Evolutionary conservation across 1,140 invertebrate genomes (phyloP), one percentile per base, ranked within the genome.

Genomic region (Bombus breviceps): DNA sequence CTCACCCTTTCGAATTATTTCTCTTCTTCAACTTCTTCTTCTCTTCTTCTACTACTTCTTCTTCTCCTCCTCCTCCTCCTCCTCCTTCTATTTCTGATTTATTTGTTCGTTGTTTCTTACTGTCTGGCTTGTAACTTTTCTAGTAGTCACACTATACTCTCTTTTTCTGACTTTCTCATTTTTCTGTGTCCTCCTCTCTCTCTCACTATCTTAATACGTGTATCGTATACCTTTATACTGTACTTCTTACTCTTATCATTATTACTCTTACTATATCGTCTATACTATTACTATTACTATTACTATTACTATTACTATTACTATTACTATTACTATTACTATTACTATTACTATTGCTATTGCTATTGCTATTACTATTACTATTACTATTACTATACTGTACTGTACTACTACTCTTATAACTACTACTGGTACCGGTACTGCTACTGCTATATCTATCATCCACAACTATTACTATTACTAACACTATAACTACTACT

Each of bases 171-270:
- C 34, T 84, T 57, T 87, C 72, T 76, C 37, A 66, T 28, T 76
- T 28, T 64, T 80, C 75, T 83, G 73, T 59, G 86, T 57, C 75
- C 25, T 80, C 83, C 68, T 86, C 80, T 78, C 76, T 86, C 77
- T 64, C 82, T 59, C 71, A 78, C 73, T 86, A 76, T 83, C 80
- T 86, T 74, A 89, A 79, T 88, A 78, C 83, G 76, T 88, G 64
- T 59, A 91, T 90, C 82, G 83, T 90, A 89, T 88, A 88, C n/a
- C 87, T 88, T 89, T 89, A 77, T 88, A 88, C 83, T 86, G 62
- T 88, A 88, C 75, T 89, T 85, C 76, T 76, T 89, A 88, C 83
- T 85, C 82, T 86, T 90, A 90, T 89, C 64, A 85, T 74, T 91
- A 91, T 82, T 89, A 89, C 74, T 91, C 77, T 91, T 89, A 91